These are phyloP conservation scores for Diorhabda sublineata DNA, from an alignment of 1,140 invertebrate genomes.

Conservation along the genomic window DNA sequence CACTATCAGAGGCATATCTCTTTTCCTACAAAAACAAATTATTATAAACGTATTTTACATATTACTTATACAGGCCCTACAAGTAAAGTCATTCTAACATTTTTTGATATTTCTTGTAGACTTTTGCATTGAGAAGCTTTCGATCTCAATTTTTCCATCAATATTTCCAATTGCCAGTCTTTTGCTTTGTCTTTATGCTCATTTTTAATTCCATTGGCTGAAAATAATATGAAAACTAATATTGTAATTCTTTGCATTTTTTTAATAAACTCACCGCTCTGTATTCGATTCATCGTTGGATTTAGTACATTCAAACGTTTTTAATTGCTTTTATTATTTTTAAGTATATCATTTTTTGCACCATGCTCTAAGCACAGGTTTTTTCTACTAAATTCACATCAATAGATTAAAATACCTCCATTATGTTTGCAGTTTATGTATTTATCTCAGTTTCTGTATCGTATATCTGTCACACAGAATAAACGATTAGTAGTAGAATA, in stretches of 20 bases:
- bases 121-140: slow-evolving; percentile 69
- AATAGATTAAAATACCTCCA: too few relatives aligned
- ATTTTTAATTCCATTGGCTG: slow-evolving; percentile 7
- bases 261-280: neutral
- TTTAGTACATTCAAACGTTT: neutral
- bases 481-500: too few relatives aligned
- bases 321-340: neutral
- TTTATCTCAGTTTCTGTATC: too few relatives aligned
- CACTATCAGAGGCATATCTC: slow-evolving; percentile 72
- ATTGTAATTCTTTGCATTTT: neutral
- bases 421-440: too few relatives aligned
- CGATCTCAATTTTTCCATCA: slow-evolving; percentile 84
- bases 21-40: slow-evolving; percentile 63
- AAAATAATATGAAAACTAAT: neutral
- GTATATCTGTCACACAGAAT: too few relatives aligned
- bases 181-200: slow-evolving; percentile 56
- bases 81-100: slow-evolving; percentile 74
- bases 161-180: slow-evolving; percentile 71
- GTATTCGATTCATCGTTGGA: neutral
- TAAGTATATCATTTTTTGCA: too few relatives aligned
- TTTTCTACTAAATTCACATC: too few relatives aligned
- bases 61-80: slow-evolving; percentile 52
- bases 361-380: too few relatives aligned
- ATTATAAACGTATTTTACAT: neutral
- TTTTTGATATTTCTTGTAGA: slow-evolving; percentile 79